These are phyloP conservation scores for Sardina pilchardus DNA, from an alignment of 2,113 vertebrate genomes.

Conservation along the genomic window DNA sequence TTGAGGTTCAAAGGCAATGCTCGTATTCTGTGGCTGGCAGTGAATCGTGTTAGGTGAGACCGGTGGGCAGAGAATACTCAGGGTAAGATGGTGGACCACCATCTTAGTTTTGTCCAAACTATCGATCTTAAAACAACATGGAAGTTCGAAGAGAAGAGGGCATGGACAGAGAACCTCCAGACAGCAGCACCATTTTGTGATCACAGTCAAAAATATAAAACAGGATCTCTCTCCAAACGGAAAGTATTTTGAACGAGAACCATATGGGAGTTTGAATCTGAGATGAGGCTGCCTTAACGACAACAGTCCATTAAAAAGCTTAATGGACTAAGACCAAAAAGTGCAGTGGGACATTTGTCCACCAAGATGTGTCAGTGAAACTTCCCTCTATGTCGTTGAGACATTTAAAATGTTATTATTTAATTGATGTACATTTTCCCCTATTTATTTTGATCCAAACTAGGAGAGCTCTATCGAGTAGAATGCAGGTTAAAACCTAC, in stretches of 20 bases:
- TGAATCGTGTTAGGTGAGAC: conserved; percentile 42
- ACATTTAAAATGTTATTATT: background rate
- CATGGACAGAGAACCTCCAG: background rate
- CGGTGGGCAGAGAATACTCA: conserved; percentile 63
- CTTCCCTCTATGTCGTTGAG: background rate
- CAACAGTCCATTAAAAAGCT: background rate
- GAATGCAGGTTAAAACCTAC: background rate
- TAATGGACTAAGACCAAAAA: background rate
- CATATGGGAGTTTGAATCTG: background rate
- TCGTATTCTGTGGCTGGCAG: conserved; percentile 28
- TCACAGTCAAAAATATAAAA: background rate
- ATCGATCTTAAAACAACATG: conserved; percentile 42
- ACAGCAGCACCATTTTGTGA: background rate
- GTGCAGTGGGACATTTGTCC: background rate
- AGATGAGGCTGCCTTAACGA: background rate
- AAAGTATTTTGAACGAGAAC: background rate
- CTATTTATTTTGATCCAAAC: background rate
- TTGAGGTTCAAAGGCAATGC: conserved; percentile 9
- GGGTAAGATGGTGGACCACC: conserved; percentile 53
- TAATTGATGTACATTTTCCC: background rate
- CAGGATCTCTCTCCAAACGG: background rate
- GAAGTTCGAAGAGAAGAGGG: conserved; percentile 34
- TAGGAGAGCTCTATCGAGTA: background rate
- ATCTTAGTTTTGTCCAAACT: conserved; percentile 35
- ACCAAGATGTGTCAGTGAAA: background rate